Percentiles rank a stretch among this genome's conserved stretches.
Conservation (phyloP, 2,113 vertebrate genomes). For the Glaucomys volans region DNA sequence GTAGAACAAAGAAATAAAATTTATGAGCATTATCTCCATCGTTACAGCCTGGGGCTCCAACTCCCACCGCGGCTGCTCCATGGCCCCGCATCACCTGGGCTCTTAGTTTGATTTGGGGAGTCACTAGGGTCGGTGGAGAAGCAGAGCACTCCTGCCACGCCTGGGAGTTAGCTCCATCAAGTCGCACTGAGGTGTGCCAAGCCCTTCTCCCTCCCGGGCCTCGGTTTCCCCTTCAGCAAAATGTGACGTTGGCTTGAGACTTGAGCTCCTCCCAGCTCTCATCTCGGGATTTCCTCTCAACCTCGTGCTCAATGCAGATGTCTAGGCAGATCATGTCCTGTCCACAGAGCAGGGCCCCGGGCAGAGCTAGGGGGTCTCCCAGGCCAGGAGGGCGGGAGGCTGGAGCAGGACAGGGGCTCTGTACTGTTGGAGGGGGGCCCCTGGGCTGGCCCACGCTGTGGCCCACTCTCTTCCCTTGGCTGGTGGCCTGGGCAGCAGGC, state of each 20-base stretch:
- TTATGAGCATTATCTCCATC: background rate
- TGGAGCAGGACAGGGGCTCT: background rate
- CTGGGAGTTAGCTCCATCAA: background rate
- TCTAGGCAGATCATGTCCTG: background rate
- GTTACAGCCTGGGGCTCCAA: background rate
- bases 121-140: background rate
- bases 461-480: background rate
- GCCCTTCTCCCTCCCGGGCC: background rate
- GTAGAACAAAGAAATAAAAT: background rate
- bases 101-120: background rate
- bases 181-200: background rate
- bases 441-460: background rate
- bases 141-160: background rate
- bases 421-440: background rate
- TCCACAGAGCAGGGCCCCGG: background rate
- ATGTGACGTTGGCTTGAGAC: background rate
- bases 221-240: background rate
- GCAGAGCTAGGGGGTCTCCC: background rate
- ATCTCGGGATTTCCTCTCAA: background rate
- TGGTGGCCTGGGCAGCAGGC: background rate
- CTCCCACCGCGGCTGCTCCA: background rate
- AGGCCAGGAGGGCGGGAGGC: background rate
- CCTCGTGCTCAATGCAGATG: accelerated
- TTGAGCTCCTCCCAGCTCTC: background rate
- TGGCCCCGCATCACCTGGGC: background rate